Evolutionary conservation across 30 jellyfish, hydroid and myxozoan genomes (phyloP).

Genomic region (Cassiopea xamachana): DNA sequence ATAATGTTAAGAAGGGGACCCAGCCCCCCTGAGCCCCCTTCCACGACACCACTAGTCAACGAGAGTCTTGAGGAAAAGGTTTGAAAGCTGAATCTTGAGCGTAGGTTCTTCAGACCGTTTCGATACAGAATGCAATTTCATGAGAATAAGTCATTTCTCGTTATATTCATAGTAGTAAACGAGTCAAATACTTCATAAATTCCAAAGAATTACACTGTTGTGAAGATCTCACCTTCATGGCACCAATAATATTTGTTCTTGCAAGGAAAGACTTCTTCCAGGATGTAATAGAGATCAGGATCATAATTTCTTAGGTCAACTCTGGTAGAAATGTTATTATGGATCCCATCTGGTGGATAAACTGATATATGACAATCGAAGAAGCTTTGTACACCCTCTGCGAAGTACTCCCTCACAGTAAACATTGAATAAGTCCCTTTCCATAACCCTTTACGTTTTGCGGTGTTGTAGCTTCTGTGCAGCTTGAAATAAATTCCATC

Average conservation of each 20-base stretch:
- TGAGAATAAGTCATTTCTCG: no score
- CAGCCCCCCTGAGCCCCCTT: no score
- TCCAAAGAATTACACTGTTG: not conserved
- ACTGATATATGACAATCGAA: constrained; percentile 61
- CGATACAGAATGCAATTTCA: no score
- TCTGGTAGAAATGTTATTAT: constrained; percentile 48
- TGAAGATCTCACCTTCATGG: not conserved
- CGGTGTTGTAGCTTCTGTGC: constrained; percentile 49
- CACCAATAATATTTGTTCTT: constrained; percentile 62
- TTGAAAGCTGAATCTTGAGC: no score
- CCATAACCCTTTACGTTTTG: constrained; percentile 63
- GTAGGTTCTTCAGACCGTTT: no score
- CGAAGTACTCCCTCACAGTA: constrained; percentile 73
- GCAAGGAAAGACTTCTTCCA: constrained; percentile 76
- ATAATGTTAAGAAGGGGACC: no score
- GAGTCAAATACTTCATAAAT: no score
- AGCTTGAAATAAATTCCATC: constrained; percentile 48
- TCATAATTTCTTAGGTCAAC: constrained; percentile 50
- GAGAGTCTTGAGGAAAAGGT: no score
- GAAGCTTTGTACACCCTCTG: constrained; percentile 82
- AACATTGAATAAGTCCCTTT: constrained; percentile 66
- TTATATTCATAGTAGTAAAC: no score
- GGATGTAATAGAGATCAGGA: constrained; percentile 55
- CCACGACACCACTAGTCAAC: no score
- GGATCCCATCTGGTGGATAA: constrained; percentile 73